Evolutionary conservation across 2,797 vertebrate genomes (phyloP), one percentile per base, ranked within the genome.

Genomic region (Mallotus villosus): DNA sequence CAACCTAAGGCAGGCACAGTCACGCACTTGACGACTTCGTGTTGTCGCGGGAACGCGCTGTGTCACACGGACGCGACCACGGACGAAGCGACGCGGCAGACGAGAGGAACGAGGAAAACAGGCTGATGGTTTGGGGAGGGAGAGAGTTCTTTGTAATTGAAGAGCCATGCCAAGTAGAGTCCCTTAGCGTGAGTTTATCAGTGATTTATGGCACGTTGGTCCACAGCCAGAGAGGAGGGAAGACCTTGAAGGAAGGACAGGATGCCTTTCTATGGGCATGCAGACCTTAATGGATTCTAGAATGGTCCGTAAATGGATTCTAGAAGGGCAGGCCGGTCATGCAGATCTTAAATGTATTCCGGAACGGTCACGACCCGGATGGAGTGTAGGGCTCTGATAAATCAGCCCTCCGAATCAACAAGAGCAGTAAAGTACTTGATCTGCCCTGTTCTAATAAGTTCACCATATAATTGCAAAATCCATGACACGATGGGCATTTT

Each of bases 1-100:
- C 96, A 93, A 97, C 96, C 97, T 97, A 97, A 98, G 95, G 94
- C 95, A 97, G 97, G 96, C 95, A 97, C 96, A 96, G 95, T 92
- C 94, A 93, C 92, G 94, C 74, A 65, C 58, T 29, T 69, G 65
- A 64, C 70, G 17, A 55, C 51, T n/a, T 6, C 51, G 19, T 55
- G 51, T 55, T 55, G 51, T 17, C 78, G 75, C 46, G 29, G 21
- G 21, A 46, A 67, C 51, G 8, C 27, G 41, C 49, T n/a, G 32
- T 12, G 17, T n/a, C 32, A 27, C 16, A 22, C 19, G 3, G 25
- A 68, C 53, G 19, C 19, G 51, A 67, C 22, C 25, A 24, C 25
- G 17, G 19, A 16, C 25, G 64, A 67, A 53, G 65, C 27, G 49
- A 29, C 19, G 65, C 19, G 65, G 66, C n/a, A 16, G 66, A 58